These are phyloP conservation scores for Smittia sp. DNA, from an alignment of 2,888 invertebrate genomes.

Conservation along the genomic window DNA sequence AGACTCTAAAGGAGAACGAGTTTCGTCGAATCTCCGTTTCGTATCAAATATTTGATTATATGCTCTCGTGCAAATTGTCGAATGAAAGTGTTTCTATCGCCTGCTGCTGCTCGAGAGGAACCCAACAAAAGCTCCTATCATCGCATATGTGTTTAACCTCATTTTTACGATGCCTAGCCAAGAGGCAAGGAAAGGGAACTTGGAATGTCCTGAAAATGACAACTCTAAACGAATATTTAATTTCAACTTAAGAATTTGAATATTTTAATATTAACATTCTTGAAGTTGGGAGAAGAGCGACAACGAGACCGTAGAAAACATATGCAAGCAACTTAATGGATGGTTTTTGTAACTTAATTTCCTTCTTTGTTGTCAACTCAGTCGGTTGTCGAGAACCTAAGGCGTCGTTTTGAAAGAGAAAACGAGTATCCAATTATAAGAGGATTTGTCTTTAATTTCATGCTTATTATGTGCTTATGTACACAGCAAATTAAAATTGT, in stretches of 20 bases:
- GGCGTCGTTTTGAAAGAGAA: constrained; percentile 6
- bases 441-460: constrained; percentile 40
- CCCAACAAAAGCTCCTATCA: neutral
- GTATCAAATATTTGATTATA: constrained; percentile 10
- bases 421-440: constrained; percentile 41
- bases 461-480: constrained; percentile 41
- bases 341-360: constrained; percentile 39
- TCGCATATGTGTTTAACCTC: constrained; percentile 13
- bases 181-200: neutral
- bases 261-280: constrained; percentile 38
- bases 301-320: constrained; percentile 19
- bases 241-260: constrained; percentile 38
- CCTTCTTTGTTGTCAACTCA: constrained; percentile 16
- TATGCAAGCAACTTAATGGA: constrained; percentile 31
- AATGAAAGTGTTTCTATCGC: neutral
- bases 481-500: constrained; percentile 41
- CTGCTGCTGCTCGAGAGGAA: neutral
- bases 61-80: neutral
- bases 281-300: neutral
- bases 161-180: constrained; percentile 7
- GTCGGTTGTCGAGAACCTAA: neutral
- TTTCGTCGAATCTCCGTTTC: neutral
- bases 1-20: neutral
- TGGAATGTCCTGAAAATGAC: constrained; percentile 30
- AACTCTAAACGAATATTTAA: constrained; percentile 40